phyloP scores from a whole-genome alignment of 2,888 invertebrate genomes.

The Lithophane leautieri region DNA sequence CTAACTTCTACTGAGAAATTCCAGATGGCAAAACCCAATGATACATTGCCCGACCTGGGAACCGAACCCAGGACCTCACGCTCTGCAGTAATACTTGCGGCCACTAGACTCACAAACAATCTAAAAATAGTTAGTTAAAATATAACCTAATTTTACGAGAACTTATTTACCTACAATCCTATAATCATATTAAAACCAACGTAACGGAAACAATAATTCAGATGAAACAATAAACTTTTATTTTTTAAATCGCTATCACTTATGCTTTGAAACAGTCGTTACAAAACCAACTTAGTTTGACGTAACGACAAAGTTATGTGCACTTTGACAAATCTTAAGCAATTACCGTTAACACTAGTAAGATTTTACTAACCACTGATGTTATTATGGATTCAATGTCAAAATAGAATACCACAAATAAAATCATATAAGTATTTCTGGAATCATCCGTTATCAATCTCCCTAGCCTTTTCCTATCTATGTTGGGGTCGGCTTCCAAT shows the following conservation, averaged over 20 bases:
- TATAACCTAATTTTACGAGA: not conserved
- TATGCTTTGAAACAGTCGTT: slow-evolving; percentile 61
- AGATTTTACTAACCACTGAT: slow-evolving; percentile 58
- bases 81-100: not conserved
- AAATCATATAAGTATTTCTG: no score
- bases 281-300: slow-evolving; percentile 73
- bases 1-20: no score
- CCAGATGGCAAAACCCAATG: no score
- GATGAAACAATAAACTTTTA: not conserved
- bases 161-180: not conserved
- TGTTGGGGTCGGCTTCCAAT: no score
- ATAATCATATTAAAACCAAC: not conserved
- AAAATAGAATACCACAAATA: slow-evolving; percentile 30
- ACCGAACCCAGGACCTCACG: not conserved
- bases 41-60: not conserved
- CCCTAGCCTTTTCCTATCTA: no score
- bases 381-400: slow-evolving; percentile 28
- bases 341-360: slow-evolving; percentile 75
- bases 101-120: not conserved
- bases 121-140: not conserved
- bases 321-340: slow-evolving; percentile 82
- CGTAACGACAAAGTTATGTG: slow-evolving; percentile 78
- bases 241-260: slow-evolving; percentile 47
- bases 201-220: not conserved
- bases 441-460: not conserved